These are phyloP conservation scores for Acrocephalus arundinaceus DNA, from an alignment of 2,113 vertebrate species.

Conservation along the genomic window DNA sequence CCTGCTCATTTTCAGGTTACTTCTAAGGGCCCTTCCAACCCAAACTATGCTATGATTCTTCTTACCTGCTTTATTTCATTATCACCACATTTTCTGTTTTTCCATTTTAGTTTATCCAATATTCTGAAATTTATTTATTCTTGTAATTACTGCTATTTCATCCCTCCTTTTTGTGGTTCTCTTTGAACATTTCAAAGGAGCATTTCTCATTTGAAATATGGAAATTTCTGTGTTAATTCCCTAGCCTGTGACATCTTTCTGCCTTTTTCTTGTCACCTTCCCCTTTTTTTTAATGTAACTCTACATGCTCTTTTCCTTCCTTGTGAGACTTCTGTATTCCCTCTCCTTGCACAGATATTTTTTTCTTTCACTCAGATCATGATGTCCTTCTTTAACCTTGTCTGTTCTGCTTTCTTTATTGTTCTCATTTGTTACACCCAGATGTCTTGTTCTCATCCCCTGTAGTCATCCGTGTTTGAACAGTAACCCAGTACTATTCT, in stretches of 20 bases:
- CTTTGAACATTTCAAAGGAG: not conserved
- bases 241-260: not conserved
- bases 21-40: not conserved
- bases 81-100: not conserved
- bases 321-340: not conserved
- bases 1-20: not conserved
- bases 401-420: not conserved
- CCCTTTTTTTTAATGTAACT: not conserved
- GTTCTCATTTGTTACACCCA: not conserved
- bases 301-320: not conserved
- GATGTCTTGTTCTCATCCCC: not conserved
- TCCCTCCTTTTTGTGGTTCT: not conserved
- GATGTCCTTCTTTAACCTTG: not conserved
- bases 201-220: not conserved
- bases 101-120: not conserved
- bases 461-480: accelerated
- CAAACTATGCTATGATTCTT: not conserved
- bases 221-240: not conserved
- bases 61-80: not conserved
- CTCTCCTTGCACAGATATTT: not conserved
- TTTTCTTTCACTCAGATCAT: not conserved
- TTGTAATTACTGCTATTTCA: not conserved
- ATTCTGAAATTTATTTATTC: not conserved
- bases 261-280: not conserved
- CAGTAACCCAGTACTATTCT: not conserved